These are phyloP conservation scores for Threskiornis aethiopicus DNA, from an alignment of 2,797 vertebrate species.

Conservation along the genomic window DNA sequence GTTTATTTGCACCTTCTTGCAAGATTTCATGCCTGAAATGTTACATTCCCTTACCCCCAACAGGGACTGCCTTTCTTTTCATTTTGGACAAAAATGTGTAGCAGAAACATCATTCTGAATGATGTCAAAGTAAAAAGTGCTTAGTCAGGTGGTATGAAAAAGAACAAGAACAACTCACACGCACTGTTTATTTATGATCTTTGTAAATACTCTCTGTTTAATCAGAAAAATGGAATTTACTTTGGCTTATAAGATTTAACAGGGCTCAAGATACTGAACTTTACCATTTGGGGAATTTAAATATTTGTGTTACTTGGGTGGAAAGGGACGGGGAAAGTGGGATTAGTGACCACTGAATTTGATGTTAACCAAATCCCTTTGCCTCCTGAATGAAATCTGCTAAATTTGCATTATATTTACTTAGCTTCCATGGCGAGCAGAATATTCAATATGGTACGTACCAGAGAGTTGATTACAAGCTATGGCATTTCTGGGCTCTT, in stretches of 20 bases:
- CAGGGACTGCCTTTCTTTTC: neutral
- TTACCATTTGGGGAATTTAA: constrained; percentile 35
- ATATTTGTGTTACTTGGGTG: constrained; percentile 8
- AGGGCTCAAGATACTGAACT: constrained; percentile 23
- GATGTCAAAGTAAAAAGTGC: neutral
- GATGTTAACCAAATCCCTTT: constrained; percentile 12
- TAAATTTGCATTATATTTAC: constrained; percentile 13
- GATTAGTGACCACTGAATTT: constrained; percentile 14
- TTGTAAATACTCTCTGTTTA: constrained; percentile 39
- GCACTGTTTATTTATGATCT: neutral
- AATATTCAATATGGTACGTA: neutral
- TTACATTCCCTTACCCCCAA: neutral
- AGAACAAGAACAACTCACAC: neutral
- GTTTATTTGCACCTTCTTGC: neutral
- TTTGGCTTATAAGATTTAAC: constrained; percentile 30
- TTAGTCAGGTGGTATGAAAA: neutral
- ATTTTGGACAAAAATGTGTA: neutral
- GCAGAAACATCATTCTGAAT: neutral
- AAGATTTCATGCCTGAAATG: neutral
- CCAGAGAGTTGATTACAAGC: neutral
- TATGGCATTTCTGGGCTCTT: neutral
- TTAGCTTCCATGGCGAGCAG: neutral
- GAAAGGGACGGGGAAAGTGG: neutral
- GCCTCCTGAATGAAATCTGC: neutral
- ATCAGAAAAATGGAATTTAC: constrained; percentile 45